Percentiles rank a stretch among this genome's conserved stretches.
These are phyloP conservation scores for Calycopis cecrops DNA, from an alignment of 1,140 invertebrate genomes.

Conservation along the genomic window DNA sequence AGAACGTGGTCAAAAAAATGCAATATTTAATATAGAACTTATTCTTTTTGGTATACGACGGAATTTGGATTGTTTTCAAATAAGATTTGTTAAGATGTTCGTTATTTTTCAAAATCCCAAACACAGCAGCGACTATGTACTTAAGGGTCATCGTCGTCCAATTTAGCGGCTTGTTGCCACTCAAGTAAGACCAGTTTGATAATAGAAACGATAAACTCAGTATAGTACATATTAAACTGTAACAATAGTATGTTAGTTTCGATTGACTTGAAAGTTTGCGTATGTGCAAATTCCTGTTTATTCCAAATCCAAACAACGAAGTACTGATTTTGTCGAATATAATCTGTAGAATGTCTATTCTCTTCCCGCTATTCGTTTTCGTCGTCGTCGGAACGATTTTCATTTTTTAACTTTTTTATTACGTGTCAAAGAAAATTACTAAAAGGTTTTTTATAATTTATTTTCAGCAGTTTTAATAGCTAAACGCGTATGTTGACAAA, in stretches of 20 bases:
- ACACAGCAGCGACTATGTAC: neutral
- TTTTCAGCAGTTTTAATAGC: too few relatives aligned
- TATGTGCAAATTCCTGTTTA: slow-evolving; percentile 7
- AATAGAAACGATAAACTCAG: slow-evolving; percentile 7
- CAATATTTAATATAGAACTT: neutral
- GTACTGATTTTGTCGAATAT: slow-evolving; percentile 4
- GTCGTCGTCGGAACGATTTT: slow-evolving; percentile 1
- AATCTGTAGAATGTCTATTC: neutral
- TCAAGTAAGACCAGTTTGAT: neutral
- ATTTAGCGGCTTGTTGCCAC: slow-evolving; percentile 8
- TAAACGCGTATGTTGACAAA: neutral
- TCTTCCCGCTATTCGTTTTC: neutral
- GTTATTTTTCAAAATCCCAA: neutral
- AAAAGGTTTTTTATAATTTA: too few relatives aligned
- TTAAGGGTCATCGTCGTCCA: neutral
- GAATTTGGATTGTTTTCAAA: neutral
- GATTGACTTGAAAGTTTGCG: neutral
- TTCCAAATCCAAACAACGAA: neutral
- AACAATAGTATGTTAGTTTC: slow-evolving; percentile 5
- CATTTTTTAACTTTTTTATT: too few relatives aligned
- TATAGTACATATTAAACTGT: slow-evolving; percentile 8
- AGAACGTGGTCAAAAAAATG: neutral
- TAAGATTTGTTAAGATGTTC: neutral
- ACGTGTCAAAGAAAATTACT: too few relatives aligned
- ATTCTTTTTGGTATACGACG: neutral